Conservation (phyloP, 2,797 vertebrate species). For the Peromyscus attwateri region DNA sequence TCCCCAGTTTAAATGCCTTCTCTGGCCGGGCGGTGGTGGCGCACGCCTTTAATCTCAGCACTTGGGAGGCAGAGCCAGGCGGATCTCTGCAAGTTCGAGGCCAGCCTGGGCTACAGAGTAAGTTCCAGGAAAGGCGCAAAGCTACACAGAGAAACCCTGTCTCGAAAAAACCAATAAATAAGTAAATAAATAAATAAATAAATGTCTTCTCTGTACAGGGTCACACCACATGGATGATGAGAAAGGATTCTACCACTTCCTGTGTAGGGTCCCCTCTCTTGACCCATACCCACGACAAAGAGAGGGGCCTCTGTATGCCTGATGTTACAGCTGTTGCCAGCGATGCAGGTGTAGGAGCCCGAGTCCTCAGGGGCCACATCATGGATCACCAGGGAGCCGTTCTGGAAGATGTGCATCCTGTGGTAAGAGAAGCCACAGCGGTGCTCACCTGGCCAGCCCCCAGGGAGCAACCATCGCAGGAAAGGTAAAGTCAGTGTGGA, state of each 20-base stretch:
- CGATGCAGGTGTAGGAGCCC: slow-evolving; percentile 96
- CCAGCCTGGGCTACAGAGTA: too few relatives aligned
- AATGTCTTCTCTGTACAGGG: neutral
- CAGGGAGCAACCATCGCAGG: neutral
- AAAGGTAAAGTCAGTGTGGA: too few relatives aligned
- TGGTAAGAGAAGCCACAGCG: slow-evolving; percentile 65
- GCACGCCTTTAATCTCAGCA: too few relatives aligned
- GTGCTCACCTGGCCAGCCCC: neutral
- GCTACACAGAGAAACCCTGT: too few relatives aligned
- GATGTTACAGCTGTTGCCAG: slow-evolving; percentile 98
- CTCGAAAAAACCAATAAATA: too few relatives aligned
- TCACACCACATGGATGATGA: neutral
- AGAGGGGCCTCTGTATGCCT: slow-evolving; percentile 93
- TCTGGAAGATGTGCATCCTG: slow-evolving; percentile 97
- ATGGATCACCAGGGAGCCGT: slow-evolving; percentile 95
- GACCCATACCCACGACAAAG: slow-evolving; percentile 95
- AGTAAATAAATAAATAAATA: too few relatives aligned
- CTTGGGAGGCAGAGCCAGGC: too few relatives aligned
- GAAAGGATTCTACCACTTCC: neutral
- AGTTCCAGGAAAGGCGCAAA: too few relatives aligned
- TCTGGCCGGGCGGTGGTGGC: too few relatives aligned
- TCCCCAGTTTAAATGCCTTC: neutral
- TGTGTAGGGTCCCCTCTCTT: neutral
- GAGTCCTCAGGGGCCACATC: slow-evolving; percentile 95
- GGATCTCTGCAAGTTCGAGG: too few relatives aligned